Evolutionary conservation across 2,888 invertebrate species (phyloP).

Genomic region (Margaritifera margaritifera): DNA sequence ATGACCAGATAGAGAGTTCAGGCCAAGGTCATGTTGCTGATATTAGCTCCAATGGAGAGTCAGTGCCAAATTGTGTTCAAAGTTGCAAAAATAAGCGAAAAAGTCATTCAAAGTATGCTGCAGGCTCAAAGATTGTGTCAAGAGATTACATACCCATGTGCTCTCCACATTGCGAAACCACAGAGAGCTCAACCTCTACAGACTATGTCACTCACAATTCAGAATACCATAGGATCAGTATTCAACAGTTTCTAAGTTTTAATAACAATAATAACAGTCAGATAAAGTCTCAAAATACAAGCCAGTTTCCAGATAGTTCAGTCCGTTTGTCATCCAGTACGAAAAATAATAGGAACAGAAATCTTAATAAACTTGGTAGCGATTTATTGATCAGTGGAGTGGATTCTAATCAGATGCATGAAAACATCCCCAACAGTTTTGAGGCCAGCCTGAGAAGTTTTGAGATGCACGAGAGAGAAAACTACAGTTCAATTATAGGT

Average conservation of each 20-base stretch:
- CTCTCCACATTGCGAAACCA: too few species aligned
- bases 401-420: too few species aligned
- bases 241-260: conserved; percentile 37
- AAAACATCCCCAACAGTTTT: not conserved
- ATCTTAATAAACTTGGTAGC: too few species aligned
- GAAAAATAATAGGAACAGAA: too few species aligned
- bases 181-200: too few species aligned
- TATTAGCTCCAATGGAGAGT: not conserved
- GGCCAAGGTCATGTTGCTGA: not conserved
- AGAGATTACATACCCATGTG: not conserved
- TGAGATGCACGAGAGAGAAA: conserved; percentile 37
- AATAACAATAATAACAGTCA: conserved; percentile 22
- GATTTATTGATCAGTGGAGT: too few species aligned
- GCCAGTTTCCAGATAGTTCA: too few species aligned
- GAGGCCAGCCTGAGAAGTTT: conserved; percentile 32
- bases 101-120: not conserved
- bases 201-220: conserved; percentile 13
- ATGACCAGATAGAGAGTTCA: conserved; percentile 11
- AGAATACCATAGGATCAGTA: conserved; percentile 24
- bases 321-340: too few species aligned
- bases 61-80: not conserved
- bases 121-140: not conserved
- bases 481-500: conserved; percentile 12
- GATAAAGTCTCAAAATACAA: too few species aligned
- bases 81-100: conserved; percentile 1